Evolutionary conservation across 2,113 vertebrate species (phyloP).

Genomic region (Ceratotherium simum): DNA sequence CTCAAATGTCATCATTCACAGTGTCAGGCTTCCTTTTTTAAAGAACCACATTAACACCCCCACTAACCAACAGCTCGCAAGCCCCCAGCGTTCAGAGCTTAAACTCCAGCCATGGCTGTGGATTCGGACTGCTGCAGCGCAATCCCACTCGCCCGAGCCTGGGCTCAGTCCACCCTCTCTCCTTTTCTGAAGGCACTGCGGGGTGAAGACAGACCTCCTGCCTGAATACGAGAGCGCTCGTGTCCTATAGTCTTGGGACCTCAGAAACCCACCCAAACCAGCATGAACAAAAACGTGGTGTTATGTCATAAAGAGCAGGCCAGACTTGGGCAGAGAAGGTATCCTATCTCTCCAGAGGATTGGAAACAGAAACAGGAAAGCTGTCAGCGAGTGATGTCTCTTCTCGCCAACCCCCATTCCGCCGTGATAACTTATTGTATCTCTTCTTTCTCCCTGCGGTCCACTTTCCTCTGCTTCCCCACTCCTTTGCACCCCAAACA

Average conservation of each 20-base stretch:
- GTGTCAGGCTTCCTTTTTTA: slow-evolving; percentile 12
- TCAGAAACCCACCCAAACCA: background rate
- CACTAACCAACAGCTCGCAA: background rate
- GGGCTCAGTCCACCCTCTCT: background rate
- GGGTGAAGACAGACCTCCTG: background rate
- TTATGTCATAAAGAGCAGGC: background rate
- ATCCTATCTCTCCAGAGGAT: background rate
- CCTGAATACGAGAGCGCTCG: background rate
- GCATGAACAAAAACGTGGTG: background rate
- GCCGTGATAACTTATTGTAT: background rate
- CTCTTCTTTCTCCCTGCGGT: background rate
- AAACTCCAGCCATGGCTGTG: background rate
- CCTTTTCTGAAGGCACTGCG: background rate
- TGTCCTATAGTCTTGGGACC: background rate
- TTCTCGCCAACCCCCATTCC: background rate
- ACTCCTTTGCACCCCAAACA: background rate
- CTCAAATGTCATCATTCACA: slow-evolving; percentile 57
- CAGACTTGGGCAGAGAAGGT: background rate
- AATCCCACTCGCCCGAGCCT: background rate
- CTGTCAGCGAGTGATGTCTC: background rate
- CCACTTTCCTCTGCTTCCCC: background rate
- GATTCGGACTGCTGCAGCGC: too few species aligned
- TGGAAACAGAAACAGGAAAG: slow-evolving; percentile 42
- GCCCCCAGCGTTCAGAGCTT: background rate
- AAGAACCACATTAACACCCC: slow-evolving; percentile 36